Evolutionary conservation across 2,113 vertebrate genomes (phyloP).

Genomic region (Albula goreensis): DNA sequence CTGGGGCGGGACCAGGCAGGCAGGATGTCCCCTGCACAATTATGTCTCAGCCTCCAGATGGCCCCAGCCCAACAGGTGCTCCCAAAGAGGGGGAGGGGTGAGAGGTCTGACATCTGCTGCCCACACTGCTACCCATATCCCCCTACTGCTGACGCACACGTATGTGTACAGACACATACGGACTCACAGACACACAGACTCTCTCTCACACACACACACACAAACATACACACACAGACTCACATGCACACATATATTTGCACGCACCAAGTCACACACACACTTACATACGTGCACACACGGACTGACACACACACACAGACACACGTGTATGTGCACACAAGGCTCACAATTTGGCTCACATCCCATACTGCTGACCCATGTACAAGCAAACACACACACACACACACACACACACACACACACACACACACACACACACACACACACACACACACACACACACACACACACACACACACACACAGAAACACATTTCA

Average conservation of each 20-base stretch:
- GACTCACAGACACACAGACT: background rate
- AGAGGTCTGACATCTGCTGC: constrained; percentile 71
- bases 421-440: constrained; percentile 16
- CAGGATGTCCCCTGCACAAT: background rate
- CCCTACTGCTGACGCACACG: constrained; percentile 25
- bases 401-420: constrained; percentile 23
- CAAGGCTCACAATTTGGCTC: background rate
- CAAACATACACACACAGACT: background rate
- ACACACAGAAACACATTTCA: background rate
- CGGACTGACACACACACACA: background rate
- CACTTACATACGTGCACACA: background rate
- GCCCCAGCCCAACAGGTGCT: constrained; percentile 69
- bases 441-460: constrained; percentile 22
- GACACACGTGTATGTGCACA: background rate
- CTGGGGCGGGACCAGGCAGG: constrained; percentile 1
- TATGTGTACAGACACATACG: background rate
- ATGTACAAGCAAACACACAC: background rate
- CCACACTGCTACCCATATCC: constrained; percentile 44
- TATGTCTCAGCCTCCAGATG: constrained; percentile 59
- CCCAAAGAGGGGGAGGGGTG: constrained; percentile 47
- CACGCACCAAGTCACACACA: constrained; percentile 18
- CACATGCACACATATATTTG: constrained; percentile 16
- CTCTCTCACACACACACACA: background rate
- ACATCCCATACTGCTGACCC: constrained; percentile 25
- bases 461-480: constrained; percentile 4